Evolutionary conservation across 2,888 invertebrate genomes (phyloP), one percentile per base, ranked within the genome.

Genomic region (Cheilosia pagana): DNA sequence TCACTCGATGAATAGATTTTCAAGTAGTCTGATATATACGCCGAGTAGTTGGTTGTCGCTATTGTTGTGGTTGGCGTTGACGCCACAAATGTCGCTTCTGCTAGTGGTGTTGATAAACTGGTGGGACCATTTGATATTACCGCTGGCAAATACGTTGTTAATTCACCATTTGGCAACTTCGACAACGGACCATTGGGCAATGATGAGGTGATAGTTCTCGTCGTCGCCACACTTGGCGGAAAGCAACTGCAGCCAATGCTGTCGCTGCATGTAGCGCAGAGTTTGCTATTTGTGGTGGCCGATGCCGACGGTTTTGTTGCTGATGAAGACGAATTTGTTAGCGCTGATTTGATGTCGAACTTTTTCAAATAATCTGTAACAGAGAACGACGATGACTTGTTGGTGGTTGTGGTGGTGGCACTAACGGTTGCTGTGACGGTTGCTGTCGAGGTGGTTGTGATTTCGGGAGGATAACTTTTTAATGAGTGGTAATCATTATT

Each of bases 391-490:
- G 74, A 74, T 50, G 83, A 55, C 60, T 19, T 63, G 67, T 28
- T 41, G 50, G 52, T 72, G 63, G 68, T 79, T 19, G 41, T 76
- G 50, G 57, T 74, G 67, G 48, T 57, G 55, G 60, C 62, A 60
- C 25, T 67, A 71, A 65, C 55, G 72, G 72, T 60, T 65, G 53
- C 25, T 14, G 76, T 75, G 60, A 59, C 41, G 79, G 78, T 82
- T 81, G 76, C 70, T 78, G 70, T 70, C 10, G 75, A 48, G 60
- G 86, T 83, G 82, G 76, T 68, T 81, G 71, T 86, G 81, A 83
- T 83, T 23, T 79, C 82, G 77, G 74, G 60, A 70, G 76, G 65
- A 76, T 65, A 77, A 81, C 76, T 81, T 86, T 81, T 86, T 31
- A 70, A 31, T 77, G 77, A 81, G 62, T 77, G 76, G 67, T 86